phyloP scores from a whole-genome alignment of 2,113 vertebrate genomes.

The Hucho hucho region DNA sequence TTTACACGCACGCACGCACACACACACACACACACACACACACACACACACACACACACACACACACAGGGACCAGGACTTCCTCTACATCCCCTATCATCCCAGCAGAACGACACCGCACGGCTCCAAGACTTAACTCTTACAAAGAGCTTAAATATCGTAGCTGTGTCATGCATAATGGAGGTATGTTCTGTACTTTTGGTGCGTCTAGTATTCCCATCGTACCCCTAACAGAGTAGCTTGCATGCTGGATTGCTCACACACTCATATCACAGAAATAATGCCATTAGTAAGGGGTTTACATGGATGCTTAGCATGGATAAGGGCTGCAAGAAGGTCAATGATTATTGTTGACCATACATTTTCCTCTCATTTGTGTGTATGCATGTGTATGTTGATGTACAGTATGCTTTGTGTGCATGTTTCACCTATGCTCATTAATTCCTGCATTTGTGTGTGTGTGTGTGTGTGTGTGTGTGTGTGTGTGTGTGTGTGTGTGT shows the following conservation, averaged over 20 bases:
- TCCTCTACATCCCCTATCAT: conserved; percentile 58
- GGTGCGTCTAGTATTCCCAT: conserved; percentile 56
- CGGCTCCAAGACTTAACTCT: conserved; percentile 68
- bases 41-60: too few species aligned
- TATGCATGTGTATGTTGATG: conserved; percentile 25
- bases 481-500: too few species aligned
- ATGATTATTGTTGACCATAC: background rate
- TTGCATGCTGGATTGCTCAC: background rate
- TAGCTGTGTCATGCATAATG: conserved; percentile 76
- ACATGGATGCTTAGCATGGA: background rate
- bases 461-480: too few species aligned
- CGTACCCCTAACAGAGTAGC: background rate
- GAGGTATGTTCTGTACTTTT: conserved; percentile 67
- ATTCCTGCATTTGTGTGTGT: too few species aligned
- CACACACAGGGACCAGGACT: conserved; percentile 32
- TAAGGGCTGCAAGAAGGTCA: background rate
- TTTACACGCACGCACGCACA: background rate
- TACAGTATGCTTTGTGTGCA: conserved; percentile 22
- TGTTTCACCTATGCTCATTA: too few species aligned
- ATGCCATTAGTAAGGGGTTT: background rate
- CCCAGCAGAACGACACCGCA: conserved; percentile 71
- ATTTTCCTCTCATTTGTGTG: conserved; percentile 11
- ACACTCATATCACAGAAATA: background rate
- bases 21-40: conserved; percentile 27
- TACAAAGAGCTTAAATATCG: conserved; percentile 80